Evolutionary conservation across 1,140 invertebrate genomes (phyloP).

Genomic region (Condylostylus longicornis): DNA sequence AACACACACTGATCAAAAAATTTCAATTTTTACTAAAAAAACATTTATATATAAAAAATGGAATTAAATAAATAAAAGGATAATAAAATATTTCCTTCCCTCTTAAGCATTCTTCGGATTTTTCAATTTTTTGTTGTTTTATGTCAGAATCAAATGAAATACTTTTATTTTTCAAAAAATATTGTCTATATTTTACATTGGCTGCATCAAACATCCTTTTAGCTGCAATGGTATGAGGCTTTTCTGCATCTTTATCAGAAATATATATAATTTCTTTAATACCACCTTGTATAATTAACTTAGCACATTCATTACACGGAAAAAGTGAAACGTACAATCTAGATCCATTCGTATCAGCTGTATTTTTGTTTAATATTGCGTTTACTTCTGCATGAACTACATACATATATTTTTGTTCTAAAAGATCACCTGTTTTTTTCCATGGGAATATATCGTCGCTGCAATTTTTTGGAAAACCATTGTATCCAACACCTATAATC

Average conservation of each 20-base stretch:
- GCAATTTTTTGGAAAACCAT: slow-evolving; percentile 87
- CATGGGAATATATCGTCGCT: slow-evolving; percentile 80
- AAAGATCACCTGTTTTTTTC: no score
- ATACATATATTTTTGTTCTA: slow-evolving; percentile 76
- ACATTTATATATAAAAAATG: no score
- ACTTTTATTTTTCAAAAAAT: slow-evolving; percentile 12
- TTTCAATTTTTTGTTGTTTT: no score
- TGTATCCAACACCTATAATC: slow-evolving; percentile 89
- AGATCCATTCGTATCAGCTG: slow-evolving; percentile 57
- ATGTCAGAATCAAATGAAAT: slow-evolving; percentile 17
- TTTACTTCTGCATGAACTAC: slow-evolving; percentile 97
- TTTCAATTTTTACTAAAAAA: no score
- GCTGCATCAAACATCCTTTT: slow-evolving; percentile 67
- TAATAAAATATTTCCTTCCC: no score
- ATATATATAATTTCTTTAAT: slow-evolving; percentile 68
- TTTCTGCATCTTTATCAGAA: slow-evolving; percentile 61
- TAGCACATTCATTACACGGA: slow-evolving; percentile 94
- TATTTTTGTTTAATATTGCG: slow-evolving; percentile 86
- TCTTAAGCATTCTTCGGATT: no score
- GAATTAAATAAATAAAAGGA: no score
- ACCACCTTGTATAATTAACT: slow-evolving; percentile 91
- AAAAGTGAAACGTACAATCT: slow-evolving; percentile 77
- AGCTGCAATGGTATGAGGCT: slow-evolving; percentile 52
- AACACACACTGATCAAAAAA: no score
- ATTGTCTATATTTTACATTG: slow-evolving; percentile 41